Percentiles rank a stretch among this genome's conserved stretches.
Evolutionary conservation across 2,113 vertebrate species (phyloP).

Genomic region (Speoplatyrhinus poulsoni): DNA sequence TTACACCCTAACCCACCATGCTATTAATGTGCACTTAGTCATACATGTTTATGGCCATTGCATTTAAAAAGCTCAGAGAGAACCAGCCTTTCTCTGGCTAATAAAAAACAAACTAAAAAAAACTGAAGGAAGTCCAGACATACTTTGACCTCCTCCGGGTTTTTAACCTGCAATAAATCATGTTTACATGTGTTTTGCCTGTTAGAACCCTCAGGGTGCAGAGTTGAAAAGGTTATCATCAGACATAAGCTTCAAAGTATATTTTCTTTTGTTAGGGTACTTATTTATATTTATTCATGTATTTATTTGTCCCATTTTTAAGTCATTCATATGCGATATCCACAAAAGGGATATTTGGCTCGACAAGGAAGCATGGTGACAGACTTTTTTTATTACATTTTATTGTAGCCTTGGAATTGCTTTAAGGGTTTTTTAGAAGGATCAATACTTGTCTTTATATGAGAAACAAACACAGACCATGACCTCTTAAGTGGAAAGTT

Average conservation of each 20-base stretch:
- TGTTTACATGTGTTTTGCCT: conserved; percentile 73
- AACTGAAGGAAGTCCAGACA: conserved; percentile 61
- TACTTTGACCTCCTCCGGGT: conserved; percentile 59
- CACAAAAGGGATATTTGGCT: conserved; percentile 5
- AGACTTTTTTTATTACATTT: conserved; percentile 13
- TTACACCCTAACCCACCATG: conserved; percentile 47
- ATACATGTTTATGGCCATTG: conserved; percentile 62
- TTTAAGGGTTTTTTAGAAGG: conserved; percentile 56
- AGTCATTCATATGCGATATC: not conserved
- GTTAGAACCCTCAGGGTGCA: conserved; percentile 50
- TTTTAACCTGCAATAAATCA: conserved; percentile 78
- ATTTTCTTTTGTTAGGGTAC: conserved; percentile 24
- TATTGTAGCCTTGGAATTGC: conserved; percentile 37
- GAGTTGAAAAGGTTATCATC: conserved; percentile 77
- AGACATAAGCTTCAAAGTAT: conserved; percentile 55
- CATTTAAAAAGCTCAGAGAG: conserved; percentile 61
- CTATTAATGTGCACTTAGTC: conserved; percentile 68
- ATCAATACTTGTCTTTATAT: conserved; percentile 61
- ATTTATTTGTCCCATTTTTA: conserved; percentile 17
- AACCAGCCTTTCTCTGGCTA: conserved; percentile 57
- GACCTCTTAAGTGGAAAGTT: conserved; percentile 46
- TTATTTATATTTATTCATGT: conserved; percentile 53
- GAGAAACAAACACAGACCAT: conserved; percentile 54
- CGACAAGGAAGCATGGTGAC: conserved; percentile 15
- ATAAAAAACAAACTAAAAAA: conserved; percentile 51